phyloP scores from a whole-genome alignment of 2,888 invertebrate genomes.

The Cephus nigrinus region DNA sequence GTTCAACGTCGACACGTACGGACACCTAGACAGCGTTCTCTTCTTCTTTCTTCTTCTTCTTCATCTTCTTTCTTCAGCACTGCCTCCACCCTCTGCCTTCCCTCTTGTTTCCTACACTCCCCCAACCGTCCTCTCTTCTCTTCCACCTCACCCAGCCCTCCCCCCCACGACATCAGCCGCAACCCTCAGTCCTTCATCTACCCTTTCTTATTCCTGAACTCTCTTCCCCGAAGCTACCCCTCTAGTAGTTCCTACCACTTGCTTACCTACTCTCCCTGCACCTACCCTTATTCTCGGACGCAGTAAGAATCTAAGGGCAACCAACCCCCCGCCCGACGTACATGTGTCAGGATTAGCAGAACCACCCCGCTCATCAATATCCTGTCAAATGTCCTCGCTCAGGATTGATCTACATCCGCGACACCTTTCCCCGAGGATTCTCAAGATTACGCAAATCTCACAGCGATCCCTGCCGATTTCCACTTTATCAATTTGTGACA shows the following conservation, averaged over 20 bases:
- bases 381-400: conserved; percentile 9
- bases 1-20: conserved; percentile 10
- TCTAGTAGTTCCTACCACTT: neutral
- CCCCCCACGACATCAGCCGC: conserved; percentile 16
- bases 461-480: neutral
- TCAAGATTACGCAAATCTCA: neutral
- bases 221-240: neutral
- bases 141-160: conserved; percentile 13
- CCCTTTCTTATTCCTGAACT: neutral
- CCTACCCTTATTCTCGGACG: neutral
- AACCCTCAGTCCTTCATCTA: conserved; percentile 9
- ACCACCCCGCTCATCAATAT: conserved; percentile 21
- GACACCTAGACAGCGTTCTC: conserved; percentile 9
- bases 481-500: neutral
- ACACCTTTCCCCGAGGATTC: neutral
- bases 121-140: neutral
- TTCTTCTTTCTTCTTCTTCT: conserved; percentile 18
- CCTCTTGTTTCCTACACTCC: conserved; percentile 2
- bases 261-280: neutral
- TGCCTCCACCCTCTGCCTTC: conserved; percentile 16
- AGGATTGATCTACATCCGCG: neutral
- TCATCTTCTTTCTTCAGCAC: conserved; percentile 14
- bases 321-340: conserved; percentile 8
- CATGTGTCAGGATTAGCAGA: conserved; percentile 24
- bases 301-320: conserved; percentile 9